Base-by-base conservation (phyloP, 2,113 vertebrate species). In the Menura novaehollandiae region DNA sequence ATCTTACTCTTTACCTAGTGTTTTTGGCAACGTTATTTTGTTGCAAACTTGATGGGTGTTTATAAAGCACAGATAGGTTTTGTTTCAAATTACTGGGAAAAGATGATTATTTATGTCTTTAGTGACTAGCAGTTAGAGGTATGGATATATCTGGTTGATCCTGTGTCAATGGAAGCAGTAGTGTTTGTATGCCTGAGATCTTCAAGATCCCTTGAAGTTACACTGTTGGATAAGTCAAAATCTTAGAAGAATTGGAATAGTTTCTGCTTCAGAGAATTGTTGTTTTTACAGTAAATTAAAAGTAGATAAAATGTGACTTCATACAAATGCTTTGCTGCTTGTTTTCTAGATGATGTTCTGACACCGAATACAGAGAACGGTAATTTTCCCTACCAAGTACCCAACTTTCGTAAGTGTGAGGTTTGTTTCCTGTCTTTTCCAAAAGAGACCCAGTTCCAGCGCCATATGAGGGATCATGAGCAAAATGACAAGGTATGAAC, bases 381-480 rank as follows among this genome's bases (percentile, higher is more conserved):
- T 96, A 97, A 78, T 93, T 98, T 98, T 98, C 97, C 96, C 17
- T 98, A 97, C 96, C 98, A 97, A 88, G 98, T 98, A 85, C 91
- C 98, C 88, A 98, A 80, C 96, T 98, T 99, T 88, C 98, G 86
- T 96, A 99, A 98, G 96, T 99, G 99, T 97, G 98, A 98, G 23
- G 98, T 99, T 92, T 99, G 99, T 94, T 98, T 98, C 81, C 98
- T 99, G 86, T 98, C 98, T 85, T 99, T 99, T 80, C 98, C 98
- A 84, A 99, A 99, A 59, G 99, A 99, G 83, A 99, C 98, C 90
- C 99, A 99, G 89, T 98, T 99, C 73, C 99, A 99, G 94, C 99
- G 98, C 97, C 99, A 99, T 95, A 99, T 99, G 92, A 98, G 98
- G 63, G 99, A 99, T 86, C 99, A 99, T 97, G 99, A 99, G 97